Conservation (phyloP, 2,888 invertebrate genomes). For the Phorcus lineatus region DNA sequence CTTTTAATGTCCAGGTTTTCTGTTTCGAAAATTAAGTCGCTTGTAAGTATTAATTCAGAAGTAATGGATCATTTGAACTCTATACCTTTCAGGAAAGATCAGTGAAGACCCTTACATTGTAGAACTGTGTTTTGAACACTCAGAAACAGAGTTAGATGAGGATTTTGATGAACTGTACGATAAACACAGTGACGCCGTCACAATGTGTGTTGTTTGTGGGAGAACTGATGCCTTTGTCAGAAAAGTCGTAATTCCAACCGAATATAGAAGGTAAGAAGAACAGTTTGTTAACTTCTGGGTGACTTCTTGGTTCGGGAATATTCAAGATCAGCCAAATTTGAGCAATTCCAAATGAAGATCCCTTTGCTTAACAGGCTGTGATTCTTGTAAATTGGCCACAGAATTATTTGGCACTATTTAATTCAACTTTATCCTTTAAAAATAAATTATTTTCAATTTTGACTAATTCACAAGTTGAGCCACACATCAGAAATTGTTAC, state of each 20-base stretch:
- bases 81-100: slow-evolving; percentile 73
- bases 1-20: too few relatives aligned
- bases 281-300: not conserved
- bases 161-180: slow-evolving; percentile 82
- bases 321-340: too few relatives aligned
- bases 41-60: too few relatives aligned
- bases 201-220: slow-evolving; percentile 88
- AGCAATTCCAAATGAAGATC: too few relatives aligned
- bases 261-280: slow-evolving; percentile 82
- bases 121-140: slow-evolving; percentile 85
- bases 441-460: too few relatives aligned
- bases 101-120: slow-evolving; percentile 81
- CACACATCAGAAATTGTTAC: too few relatives aligned
- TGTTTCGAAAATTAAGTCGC: too few relatives aligned
- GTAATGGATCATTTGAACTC: not conserved
- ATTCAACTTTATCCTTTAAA: too few relatives aligned
- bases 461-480: too few relatives aligned
- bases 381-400: too few relatives aligned
- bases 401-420: too few relatives aligned
- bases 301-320: not conserved
- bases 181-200: slow-evolving; percentile 81
- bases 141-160: slow-evolving; percentile 83
- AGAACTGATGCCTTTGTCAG: slow-evolving; percentile 81
- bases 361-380: too few relatives aligned
- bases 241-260: slow-evolving; percentile 88